A percentile compares a stretch with the other conserved stretches of the same genome.
These are phyloP conservation scores for Orius insidiosus DNA, from an alignment of 1,140 invertebrate species.

Conservation along the genomic window DNA sequence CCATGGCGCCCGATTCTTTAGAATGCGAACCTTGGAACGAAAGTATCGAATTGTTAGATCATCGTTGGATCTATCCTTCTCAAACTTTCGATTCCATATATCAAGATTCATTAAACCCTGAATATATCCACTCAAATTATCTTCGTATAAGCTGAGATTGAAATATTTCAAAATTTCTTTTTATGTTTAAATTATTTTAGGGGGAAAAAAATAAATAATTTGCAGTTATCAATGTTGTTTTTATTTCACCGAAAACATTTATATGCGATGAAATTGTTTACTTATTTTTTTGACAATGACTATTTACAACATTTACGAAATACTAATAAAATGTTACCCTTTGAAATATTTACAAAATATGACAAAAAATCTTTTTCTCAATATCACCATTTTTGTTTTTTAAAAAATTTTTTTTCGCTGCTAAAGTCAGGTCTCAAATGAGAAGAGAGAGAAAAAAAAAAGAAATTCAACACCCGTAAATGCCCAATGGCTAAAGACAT, in stretches of 20 bases:
- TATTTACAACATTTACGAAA: slow-evolving; percentile 12
- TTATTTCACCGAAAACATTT: slow-evolving; percentile 14
- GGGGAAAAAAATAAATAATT: too few relatives aligned
- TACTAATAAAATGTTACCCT: slow-evolving; percentile 9
- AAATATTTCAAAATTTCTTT: too few relatives aligned
- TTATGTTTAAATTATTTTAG: too few relatives aligned
- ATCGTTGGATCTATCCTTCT: slow-evolving; percentile 2
- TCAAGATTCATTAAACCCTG: slow-evolving; percentile 5
- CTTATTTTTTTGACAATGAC: slow-evolving; percentile 1
- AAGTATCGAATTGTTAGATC: not conserved
- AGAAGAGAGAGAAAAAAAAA: too few relatives aligned
- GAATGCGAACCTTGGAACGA: slow-evolving; percentile 16
- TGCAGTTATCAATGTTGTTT: not conserved
- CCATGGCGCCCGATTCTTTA: slow-evolving; percentile 15
- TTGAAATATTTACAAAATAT: slow-evolving; percentile 10
- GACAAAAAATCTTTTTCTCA: slow-evolving; percentile 3
- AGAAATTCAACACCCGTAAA: slow-evolving; percentile 11
- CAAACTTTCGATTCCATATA: not conserved
- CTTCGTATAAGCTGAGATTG: too few relatives aligned
- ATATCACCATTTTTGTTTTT: slow-evolving; percentile 11
- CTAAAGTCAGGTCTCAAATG: not conserved
- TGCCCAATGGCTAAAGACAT: slow-evolving; percentile 4
- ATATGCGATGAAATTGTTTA: slow-evolving; percentile 1
- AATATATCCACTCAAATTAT: too few relatives aligned
- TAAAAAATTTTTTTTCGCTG: not conserved